These are phyloP conservation scores for Charanyca ferruginea DNA, from an alignment of 2,888 invertebrate species.

Conservation along the genomic window DNA sequence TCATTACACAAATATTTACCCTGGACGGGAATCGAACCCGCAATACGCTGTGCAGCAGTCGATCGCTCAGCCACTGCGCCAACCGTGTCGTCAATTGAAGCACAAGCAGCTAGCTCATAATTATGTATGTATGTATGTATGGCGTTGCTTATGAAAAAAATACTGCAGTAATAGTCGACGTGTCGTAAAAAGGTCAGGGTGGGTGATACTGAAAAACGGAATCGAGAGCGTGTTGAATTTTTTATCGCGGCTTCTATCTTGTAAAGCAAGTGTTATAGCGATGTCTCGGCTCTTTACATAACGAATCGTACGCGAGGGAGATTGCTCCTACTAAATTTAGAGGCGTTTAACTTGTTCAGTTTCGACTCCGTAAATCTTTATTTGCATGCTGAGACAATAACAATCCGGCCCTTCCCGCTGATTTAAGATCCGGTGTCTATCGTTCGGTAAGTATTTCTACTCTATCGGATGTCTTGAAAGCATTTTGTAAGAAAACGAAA, in stretches of 20 bases:
- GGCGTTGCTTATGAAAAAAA: conserved; percentile 71
- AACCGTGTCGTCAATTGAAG: too few species aligned
- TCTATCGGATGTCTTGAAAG: conserved; percentile 39
- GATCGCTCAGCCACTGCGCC: too few species aligned
- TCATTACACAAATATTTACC: too few species aligned
- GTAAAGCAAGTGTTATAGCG: conserved; percentile 76
- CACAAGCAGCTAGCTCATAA: conserved; percentile 55
- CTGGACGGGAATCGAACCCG: too few species aligned
- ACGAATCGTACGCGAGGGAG: conserved; percentile 76
- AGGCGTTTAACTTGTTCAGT: conserved; percentile 80
- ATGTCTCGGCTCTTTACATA: conserved; percentile 75
- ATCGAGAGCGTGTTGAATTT: conserved; percentile 82
- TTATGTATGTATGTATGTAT: too few species aligned
- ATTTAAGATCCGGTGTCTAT: conserved; percentile 62
- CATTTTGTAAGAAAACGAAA: neutral
- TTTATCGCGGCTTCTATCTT: conserved; percentile 80
- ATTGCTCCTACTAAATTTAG: conserved; percentile 79
- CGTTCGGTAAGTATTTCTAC: conserved; percentile 51
- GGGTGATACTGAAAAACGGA: conserved; percentile 78
- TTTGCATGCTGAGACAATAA: conserved; percentile 75
- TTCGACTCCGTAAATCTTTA: conserved; percentile 80
- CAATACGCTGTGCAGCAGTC: too few species aligned
- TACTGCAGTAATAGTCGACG: conserved; percentile 71
- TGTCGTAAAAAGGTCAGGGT: conserved; percentile 76
- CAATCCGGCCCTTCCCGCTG: conserved; percentile 64